phyloP scores from a whole-genome alignment of 37 sponge, comb jelly and placozoan species.

The Bolinopsis microptera region DNA sequence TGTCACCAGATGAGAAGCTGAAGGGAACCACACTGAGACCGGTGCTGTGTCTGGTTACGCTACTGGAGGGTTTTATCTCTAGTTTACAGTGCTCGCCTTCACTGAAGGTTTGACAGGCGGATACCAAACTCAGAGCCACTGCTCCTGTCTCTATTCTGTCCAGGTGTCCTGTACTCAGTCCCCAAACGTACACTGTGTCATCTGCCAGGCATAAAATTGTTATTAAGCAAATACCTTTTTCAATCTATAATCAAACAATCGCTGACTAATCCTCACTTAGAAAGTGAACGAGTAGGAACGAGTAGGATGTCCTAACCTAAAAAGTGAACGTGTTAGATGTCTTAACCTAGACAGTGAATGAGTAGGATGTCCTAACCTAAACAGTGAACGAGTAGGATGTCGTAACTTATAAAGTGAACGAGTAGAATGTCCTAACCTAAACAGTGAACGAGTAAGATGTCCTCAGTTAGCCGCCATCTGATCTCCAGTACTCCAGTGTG shows the following conservation, averaged over 20 bases:
- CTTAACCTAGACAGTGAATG: too few species aligned
- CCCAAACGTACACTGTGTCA: slow-evolving; percentile 64
- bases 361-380: too few species aligned
- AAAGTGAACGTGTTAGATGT: too few species aligned
- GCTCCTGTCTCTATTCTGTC: slow-evolving; percentile 52
- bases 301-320: too few species aligned
- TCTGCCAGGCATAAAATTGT: too few species aligned
- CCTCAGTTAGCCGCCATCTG: slow-evolving; percentile 52
- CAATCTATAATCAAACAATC: too few species aligned
- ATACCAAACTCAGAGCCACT: slow-evolving; percentile 13
- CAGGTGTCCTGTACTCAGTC: slow-evolving; percentile 51
- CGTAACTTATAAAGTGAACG: too few species aligned
- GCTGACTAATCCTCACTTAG: too few species aligned
- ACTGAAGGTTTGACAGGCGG: neutral
- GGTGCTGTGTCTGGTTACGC: neutral
- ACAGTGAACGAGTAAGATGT: slow-evolving; percentile 36
- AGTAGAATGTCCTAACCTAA: too few species aligned
- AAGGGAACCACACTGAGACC: slow-evolving; percentile 34
- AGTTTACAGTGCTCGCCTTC: neutral
- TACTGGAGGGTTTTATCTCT: neutral
- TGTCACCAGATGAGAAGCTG: neutral
- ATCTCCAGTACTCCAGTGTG: slow-evolving; percentile 41
- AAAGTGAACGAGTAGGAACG: too few species aligned
- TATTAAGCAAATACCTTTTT: neutral
- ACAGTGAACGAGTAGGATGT: slow-evolving; percentile 38